These are phyloP conservation scores for Chionoecetes opilio DNA, from an alignment of 1,140 invertebrate genomes.

Conservation along the genomic window DNA sequence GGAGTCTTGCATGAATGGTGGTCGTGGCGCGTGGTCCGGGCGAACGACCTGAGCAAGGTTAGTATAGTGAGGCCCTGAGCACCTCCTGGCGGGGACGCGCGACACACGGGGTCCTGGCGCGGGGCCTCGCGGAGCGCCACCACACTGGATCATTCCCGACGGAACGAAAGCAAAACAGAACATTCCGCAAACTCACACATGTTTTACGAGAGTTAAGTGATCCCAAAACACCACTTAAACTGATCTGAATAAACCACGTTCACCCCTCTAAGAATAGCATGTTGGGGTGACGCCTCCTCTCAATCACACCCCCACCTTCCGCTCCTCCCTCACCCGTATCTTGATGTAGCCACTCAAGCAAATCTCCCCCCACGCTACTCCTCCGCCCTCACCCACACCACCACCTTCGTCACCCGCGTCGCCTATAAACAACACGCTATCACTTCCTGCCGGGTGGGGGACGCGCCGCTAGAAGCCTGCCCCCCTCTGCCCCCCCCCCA, in stretches of 20 bases:
- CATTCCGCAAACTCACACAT: neutral
- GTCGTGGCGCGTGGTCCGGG: neutral
- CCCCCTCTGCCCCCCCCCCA: neutral
- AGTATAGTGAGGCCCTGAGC: no score
- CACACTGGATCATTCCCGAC: neutral
- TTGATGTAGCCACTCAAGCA: conserved; percentile 16
- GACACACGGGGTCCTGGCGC: neutral
- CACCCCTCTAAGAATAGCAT: neutral
- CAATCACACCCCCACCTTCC: neutral
- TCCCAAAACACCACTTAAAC: neutral
- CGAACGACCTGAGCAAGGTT: neutral
- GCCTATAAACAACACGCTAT: neutral
- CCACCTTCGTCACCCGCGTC: neutral
- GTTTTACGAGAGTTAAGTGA: neutral
- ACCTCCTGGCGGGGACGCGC: neutral
- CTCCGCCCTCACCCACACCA: neutral
- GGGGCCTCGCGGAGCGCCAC: neutral
- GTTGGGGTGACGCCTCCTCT: neutral
- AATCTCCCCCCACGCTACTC: neutral
- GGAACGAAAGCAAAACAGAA: neutral
- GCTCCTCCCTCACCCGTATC: conserved; percentile 2
- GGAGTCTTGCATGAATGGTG: neutral
- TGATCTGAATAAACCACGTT: neutral
- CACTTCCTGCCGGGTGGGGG: neutral
- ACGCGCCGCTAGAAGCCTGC: neutral